Conservation (phyloP, 2,797 vertebrate species). For the Scolopax rusticola region DNA sequence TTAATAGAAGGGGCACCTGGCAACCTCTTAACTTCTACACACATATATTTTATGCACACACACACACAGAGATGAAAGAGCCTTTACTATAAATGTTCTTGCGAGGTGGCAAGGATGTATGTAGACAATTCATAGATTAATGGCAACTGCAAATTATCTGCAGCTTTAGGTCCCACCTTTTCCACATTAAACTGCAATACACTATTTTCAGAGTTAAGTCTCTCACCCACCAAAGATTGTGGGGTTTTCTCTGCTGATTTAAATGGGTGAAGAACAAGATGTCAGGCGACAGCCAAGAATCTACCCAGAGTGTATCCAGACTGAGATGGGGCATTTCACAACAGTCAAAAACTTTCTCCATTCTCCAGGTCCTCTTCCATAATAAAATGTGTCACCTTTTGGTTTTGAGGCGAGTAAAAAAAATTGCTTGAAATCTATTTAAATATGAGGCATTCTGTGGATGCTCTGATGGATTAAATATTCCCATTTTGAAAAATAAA, state of each 20-base stretch:
- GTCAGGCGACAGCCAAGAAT: neutral
- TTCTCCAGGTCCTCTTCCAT: neutral
- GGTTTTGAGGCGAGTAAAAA: neutral
- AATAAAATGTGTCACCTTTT: neutral
- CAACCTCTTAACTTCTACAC: slow-evolving; percentile 1
- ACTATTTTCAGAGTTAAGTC: neutral
- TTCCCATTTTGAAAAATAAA: neutral
- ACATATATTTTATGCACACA: neutral
- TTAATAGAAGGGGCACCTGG: slow-evolving; percentile 11
- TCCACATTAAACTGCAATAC: neutral
- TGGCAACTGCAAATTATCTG: neutral
- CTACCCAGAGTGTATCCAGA: neutral
- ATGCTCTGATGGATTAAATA: neutral
- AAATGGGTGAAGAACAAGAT: neutral
- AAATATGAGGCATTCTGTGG: neutral
- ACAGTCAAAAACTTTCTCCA: neutral
- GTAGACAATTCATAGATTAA: neutral
- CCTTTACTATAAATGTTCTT: neutral
- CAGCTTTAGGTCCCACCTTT: neutral
- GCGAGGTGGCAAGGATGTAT: neutral
- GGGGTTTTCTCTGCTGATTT: neutral
- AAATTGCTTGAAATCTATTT: neutral
- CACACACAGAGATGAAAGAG: neutral
- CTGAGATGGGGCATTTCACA: neutral
- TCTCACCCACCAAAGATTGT: neutral